phyloP scores from a whole-genome alignment of 1,140 invertebrate species.

The Dreissena polymorpha region DNA sequence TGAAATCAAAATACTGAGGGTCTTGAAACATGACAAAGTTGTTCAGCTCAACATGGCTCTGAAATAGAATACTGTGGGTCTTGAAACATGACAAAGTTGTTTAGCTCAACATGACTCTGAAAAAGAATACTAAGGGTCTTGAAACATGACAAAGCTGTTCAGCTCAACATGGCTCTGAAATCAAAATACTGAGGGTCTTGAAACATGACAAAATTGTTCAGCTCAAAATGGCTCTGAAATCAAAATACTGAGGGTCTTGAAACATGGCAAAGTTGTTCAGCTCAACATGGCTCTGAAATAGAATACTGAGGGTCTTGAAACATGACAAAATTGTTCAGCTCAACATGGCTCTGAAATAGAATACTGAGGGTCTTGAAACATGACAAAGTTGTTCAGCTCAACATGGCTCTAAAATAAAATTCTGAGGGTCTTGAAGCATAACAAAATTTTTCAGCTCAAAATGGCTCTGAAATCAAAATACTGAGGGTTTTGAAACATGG shows the following conservation, averaged over 20 bases:
- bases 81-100: conserved; percentile 72
- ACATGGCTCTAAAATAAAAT: conserved; percentile 87
- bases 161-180: conserved; percentile 90
- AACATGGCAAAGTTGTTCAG: conserved; percentile 82
- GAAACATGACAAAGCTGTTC: conserved; percentile 79
- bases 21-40: not conserved
- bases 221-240: conserved; percentile 89
- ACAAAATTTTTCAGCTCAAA: conserved; percentile 85
- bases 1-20: too few species aligned
- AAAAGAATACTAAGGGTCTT: conserved; percentile 79
- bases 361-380: conserved; percentile 24
- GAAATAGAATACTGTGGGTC: conserved; percentile 80
- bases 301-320: conserved; percentile 57
- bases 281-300: conserved; percentile 89
- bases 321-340: conserved; percentile 83
- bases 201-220: conserved; percentile 81
- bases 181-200: too few species aligned
- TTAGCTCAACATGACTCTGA: conserved; percentile 90
- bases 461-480: conserved; percentile 88
- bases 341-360: conserved; percentile 87
- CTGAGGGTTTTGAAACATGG: not conserved
- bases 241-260: too few species aligned
- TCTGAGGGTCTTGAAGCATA: not conserved
- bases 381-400: conserved; percentile 83
- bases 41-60: conserved; percentile 92